Evolutionary conservation across 1,140 invertebrate species (phyloP).

Genomic region (Euura saliciscinereae): DNA sequence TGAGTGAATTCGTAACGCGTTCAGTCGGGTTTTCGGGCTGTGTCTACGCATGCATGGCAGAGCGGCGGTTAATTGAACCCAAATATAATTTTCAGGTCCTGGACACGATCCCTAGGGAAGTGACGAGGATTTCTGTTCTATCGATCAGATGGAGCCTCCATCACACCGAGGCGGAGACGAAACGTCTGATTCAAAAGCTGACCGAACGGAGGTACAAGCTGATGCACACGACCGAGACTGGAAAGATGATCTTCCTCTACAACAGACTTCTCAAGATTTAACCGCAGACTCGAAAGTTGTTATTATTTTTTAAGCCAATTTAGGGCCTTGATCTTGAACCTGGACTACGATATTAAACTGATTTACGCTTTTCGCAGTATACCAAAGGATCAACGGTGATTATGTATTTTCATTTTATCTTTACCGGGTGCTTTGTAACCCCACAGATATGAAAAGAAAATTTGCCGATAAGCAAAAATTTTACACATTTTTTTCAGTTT

Average conservation of each 20-base stretch:
- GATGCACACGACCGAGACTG: conserved; percentile 38
- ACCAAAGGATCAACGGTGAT: background rate
- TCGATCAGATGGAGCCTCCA: conserved; percentile 54
- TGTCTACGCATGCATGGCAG: background rate
- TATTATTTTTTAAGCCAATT: background rate
- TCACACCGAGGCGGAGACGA: conserved; percentile 48
- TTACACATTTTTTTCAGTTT: background rate
- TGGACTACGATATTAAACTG: background rate
- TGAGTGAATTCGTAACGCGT: background rate
- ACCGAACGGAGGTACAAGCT: conserved; percentile 45
- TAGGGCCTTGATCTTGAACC: background rate
- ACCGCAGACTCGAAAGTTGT: background rate
- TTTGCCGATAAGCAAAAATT: background rate
- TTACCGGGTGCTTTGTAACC: background rate
- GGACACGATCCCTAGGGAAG: conserved; percentile 57
- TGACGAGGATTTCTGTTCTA: conserved; percentile 52
- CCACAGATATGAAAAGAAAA: background rate
- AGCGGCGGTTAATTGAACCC: background rate
- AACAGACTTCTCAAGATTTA: conserved; percentile 48
- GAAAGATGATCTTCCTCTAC: conserved; percentile 53
- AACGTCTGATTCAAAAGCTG: conserved; percentile 51
- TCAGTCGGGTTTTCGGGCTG: background rate
- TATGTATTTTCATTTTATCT: background rate
- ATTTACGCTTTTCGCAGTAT: background rate
- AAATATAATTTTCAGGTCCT: conserved; percentile 44